Percentiles rank a stretch among this genome's conserved stretches.
phyloP scores from a whole-genome alignment of 2,888 invertebrate species.

The Flexamia atlantica region DNA sequence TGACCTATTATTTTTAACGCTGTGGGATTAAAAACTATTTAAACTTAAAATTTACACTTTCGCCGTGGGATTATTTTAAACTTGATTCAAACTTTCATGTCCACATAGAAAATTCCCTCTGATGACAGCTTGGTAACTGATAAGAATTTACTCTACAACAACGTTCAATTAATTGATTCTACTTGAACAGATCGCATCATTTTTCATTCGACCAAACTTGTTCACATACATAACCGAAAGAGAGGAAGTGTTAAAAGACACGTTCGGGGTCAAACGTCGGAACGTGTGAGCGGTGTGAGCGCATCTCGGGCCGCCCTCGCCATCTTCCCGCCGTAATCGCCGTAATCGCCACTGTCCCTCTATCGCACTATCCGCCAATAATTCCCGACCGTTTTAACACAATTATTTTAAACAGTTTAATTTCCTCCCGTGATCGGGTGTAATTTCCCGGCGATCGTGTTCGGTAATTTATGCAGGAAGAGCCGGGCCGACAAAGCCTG shows the following conservation, averaged over 20 bases:
- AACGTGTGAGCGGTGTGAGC: neutral
- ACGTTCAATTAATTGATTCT: too few species aligned
- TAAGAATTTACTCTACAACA: too few species aligned
- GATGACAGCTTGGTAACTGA: too few species aligned
- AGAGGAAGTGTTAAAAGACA: slow-evolving; percentile 2
- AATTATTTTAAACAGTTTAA: slow-evolving; percentile 43
- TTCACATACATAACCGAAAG: neutral
- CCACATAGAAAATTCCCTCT: too few species aligned
- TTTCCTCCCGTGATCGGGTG: slow-evolving; percentile 26
- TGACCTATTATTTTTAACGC: too few species aligned
- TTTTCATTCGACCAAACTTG: neutral
- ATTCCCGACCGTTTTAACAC: slow-evolving; percentile 27
- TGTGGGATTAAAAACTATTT: too few species aligned
- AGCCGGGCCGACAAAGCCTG: neutral
- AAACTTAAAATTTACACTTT: too few species aligned
- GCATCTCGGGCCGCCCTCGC: neutral
- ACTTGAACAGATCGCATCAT: too few species aligned
- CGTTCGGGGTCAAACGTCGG: slow-evolving; percentile 1
- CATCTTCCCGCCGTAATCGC: neutral
- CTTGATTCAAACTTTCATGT: too few species aligned
- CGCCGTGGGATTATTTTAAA: too few species aligned
- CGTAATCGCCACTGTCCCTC: slow-evolving; percentile 17
- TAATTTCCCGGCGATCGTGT: slow-evolving; percentile 38
- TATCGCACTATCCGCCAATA: slow-evolving; percentile 30
- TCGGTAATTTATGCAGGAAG: slow-evolving; percentile 33